phyloP scores from a whole-genome alignment of 2,113 vertebrate genomes.

The Cygnus buccinator region DNA sequence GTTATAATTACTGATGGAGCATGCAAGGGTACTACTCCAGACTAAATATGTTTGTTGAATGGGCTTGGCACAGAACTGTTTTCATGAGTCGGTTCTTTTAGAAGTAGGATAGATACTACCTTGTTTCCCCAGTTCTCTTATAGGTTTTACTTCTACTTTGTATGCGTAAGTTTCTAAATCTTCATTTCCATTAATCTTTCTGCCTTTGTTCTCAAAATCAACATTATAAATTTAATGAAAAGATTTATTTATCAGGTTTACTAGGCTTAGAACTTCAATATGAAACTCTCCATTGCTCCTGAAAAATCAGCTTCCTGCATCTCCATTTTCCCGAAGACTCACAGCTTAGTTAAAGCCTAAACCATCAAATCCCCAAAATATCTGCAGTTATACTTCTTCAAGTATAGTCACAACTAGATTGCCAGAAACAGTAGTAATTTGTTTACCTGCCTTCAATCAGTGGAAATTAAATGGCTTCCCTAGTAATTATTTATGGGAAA shows the following conservation, averaged over 20 bases:
- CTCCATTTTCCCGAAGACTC: background rate
- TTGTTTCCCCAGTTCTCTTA: background rate
- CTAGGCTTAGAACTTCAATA: background rate
- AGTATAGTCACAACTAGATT: background rate
- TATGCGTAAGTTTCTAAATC: background rate
- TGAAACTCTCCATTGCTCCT: background rate
- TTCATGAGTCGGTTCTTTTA: background rate
- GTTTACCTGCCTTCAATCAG: background rate
- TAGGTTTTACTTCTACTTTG: background rate
- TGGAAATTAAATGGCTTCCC: background rate
- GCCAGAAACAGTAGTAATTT: background rate
- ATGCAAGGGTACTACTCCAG: background rate
- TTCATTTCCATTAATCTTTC: background rate
- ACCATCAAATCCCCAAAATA: background rate
- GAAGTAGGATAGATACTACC: background rate
- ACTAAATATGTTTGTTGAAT: background rate
- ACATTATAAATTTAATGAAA: background rate
- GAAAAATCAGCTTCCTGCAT: background rate
- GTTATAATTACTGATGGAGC: background rate
- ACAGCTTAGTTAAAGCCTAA: background rate
- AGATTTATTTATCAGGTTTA: background rate
- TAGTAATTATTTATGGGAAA: background rate
- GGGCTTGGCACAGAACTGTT: background rate
- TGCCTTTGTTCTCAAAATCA: background rate
- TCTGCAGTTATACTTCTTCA: background rate